Base-by-base conservation (phyloP, 2,113 vertebrate genomes). In the Oriolus oriolus region DNA sequence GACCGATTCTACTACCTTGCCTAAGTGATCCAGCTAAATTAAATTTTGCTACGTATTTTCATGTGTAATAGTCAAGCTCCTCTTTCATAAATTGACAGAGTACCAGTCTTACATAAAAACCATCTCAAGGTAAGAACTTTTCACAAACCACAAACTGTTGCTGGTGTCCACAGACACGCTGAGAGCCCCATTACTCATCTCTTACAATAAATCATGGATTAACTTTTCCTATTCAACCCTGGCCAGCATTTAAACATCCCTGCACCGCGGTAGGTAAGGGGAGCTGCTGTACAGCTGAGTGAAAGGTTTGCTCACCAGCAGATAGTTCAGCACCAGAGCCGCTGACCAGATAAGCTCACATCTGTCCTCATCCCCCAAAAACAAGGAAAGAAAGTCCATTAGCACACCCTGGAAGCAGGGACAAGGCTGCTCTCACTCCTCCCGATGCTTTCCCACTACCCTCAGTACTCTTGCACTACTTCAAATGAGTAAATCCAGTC, bases 191-290 rank as follows among this genome's bases (percentile, higher is more conserved):
- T 35, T 41, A 33, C 54, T 39, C 52, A 12, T 12, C 44, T 16
- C 21, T 15, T 4, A 26, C 1, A 2, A 10, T 24, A 71, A 31
- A 35, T 6, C 30, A 11, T 2, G 13, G 30, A 33, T 60, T 3
- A 39, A 41, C 47, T 35, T 60, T 14, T 7, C 5, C 31, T 23
- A 0, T 23, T 56, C 19, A 28, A 1, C 9, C 26, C 2, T 33
- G 21, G 47, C 9, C 78, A n/a, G 61, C 39, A 5, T 10, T 44
- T 5, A 13, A 31, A 30, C 44, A 9, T 11, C 14, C 0, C 23
- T 6, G 24, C 31, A 4, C 1, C 3, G 15, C 45, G 3, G 37
- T 3, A 7, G 16, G 0, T 0, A 1, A 0, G 2, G 41, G 45
- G 33, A 77, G 45, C 61, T 22, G 52, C 57, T 17, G 37, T 1